Evolutionary conservation across 1,140 invertebrate genomes (phyloP), one percentile per base, ranked within the genome.

Genomic region (Mylabris phalerata): DNA sequence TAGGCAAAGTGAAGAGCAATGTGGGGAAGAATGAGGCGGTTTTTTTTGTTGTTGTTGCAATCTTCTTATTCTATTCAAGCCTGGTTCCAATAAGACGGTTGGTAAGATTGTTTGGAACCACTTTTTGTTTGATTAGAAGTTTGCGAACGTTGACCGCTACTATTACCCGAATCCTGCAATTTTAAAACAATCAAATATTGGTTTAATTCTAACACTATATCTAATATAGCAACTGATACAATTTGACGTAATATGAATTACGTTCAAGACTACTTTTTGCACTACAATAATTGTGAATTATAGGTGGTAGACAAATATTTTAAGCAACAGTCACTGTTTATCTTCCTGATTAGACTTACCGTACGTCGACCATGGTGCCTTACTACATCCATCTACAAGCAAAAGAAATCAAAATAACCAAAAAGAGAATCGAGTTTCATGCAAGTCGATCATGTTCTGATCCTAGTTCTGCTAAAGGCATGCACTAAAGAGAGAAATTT

Each of bases 61-160:
- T 24, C 0, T 32, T 19, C 19, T 19, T 19, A 19, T 19, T 19
- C 1, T 5, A 3, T 62, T 72, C 72, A 73, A 51, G 72, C 67
- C 62, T 72, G 73, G 54, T 73, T 77, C 83, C 83, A 85, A 64
- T 84, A 85, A 42, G 75, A 78, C 54, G 78, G 78, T 69, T 77
- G 80, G 63, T 84, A 85, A 40, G 72, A 73, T 65, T 82, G 82
- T 68, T 88, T 88, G 24, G 81, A 77, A 61, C 82, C 82, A 58
- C 82, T 76, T 72, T 88, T 87, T 47, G 84, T 82, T 70, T 85
- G 84, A 66, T 81, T 83, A 65, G 80, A 82, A 48, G 82, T 76
- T 62, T 84, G 85, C 50, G 84, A 80, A 65, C 85, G 79, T 66
- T 86, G 84, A 25, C 83, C 84, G 55, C 79, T 80, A 68, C 78